Evolutionary conservation across 2,113 vertebrate genomes (phyloP).

Genomic region (Seriola rivoliana): DNA sequence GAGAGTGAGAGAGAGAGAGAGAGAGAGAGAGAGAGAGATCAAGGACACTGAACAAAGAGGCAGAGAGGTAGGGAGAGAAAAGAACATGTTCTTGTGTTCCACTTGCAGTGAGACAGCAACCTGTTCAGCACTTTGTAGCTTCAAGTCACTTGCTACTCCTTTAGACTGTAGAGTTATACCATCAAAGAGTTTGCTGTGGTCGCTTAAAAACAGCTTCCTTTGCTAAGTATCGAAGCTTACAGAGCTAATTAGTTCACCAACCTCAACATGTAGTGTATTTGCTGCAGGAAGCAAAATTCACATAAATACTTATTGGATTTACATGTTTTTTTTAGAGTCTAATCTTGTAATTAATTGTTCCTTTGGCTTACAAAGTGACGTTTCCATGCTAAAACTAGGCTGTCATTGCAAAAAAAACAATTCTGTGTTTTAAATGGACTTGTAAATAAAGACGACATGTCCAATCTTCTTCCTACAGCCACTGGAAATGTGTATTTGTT

Average conservation of each 20-base stretch:
- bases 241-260: slow-evolving; percentile 47
- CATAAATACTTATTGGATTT: slow-evolving; percentile 29
- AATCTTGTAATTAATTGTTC: slow-evolving; percentile 23
- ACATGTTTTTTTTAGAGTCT: slow-evolving; percentile 30
- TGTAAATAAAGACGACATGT: background rate
- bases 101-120: slow-evolving; percentile 35
- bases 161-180: slow-evolving; percentile 38
- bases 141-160: slow-evolving; percentile 39
- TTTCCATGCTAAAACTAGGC: background rate
- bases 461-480: background rate
- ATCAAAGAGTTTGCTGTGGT: slow-evolving; percentile 61
- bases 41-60: slow-evolving; percentile 51
- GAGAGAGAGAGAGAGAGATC: slow-evolving; percentile 24
- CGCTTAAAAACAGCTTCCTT: slow-evolving; percentile 38
- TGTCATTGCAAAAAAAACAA: background rate
- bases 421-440: background rate
- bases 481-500: background rate
- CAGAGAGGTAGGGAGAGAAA: slow-evolving; percentile 25
- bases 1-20: slow-evolving; percentile 15
- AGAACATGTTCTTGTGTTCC: slow-evolving; percentile 45
- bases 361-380: slow-evolving; percentile 10
- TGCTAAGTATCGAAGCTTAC: slow-evolving; percentile 53
- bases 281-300: slow-evolving; percentile 37
- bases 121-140: slow-evolving; percentile 55
- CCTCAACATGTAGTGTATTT: slow-evolving; percentile 18